phyloP scores from a whole-genome alignment of 1,140 invertebrate species.

The Cecropterus lyciades region DNA sequence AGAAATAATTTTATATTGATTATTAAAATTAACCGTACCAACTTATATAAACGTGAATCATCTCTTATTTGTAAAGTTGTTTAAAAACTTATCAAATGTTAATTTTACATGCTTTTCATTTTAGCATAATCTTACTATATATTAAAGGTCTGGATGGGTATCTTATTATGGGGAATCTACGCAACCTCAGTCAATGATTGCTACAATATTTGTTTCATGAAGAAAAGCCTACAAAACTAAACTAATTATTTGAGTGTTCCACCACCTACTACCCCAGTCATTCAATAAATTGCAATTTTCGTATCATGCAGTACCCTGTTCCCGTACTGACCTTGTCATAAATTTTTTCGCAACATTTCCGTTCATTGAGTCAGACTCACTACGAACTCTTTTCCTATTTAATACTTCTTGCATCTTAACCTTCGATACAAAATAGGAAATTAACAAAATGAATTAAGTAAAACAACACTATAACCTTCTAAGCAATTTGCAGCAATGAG shows the following conservation, averaged over 20 bases:
- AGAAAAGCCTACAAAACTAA: too few relatives aligned
- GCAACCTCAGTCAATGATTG: too few relatives aligned
- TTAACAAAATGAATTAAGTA: background rate
- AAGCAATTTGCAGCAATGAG: background rate
- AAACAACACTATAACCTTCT: background rate
- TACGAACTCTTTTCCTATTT: slow-evolving; percentile 66
- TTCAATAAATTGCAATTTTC: background rate
- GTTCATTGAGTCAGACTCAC: slow-evolving; percentile 56
- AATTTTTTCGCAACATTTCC: slow-evolving; percentile 65
- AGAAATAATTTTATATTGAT: too few relatives aligned
- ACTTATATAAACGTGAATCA: too few relatives aligned
- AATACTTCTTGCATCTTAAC: slow-evolving; percentile 56
- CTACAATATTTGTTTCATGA: too few relatives aligned
- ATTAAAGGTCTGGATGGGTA: too few relatives aligned
- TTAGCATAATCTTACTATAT: too few relatives aligned
- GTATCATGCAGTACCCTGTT: slow-evolving; percentile 18
- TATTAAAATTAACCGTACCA: too few relatives aligned
- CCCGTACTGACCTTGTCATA: slow-evolving; percentile 40
- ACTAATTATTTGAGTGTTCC: background rate
- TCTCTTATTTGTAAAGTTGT: too few relatives aligned
- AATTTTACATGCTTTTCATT: too few relatives aligned
- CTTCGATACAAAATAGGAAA: slow-evolving; percentile 44
- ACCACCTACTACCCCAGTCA: background rate
- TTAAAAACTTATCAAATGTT: too few relatives aligned
- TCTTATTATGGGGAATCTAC: too few relatives aligned